phyloP scores from a whole-genome alignment of 2,797 vertebrate species.

The Clarias platycephalus region DNA sequence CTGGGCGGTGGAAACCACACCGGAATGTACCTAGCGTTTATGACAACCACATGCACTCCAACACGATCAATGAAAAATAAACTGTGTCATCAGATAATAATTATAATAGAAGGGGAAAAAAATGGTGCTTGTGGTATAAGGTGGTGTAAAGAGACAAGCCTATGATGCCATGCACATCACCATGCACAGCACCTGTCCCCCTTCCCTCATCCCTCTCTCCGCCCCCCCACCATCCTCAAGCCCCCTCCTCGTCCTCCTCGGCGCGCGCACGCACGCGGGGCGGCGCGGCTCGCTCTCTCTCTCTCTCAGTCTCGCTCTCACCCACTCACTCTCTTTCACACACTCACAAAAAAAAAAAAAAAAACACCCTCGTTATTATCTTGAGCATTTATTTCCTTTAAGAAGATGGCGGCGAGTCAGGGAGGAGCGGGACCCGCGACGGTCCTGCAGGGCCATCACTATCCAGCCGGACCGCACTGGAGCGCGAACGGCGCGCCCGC shows the following conservation, averaged over 20 bases:
- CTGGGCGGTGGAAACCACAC: background rate
- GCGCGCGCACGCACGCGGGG: constrained; percentile 45
- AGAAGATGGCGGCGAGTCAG: constrained; percentile 94
- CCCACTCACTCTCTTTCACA: too few relatives aligned
- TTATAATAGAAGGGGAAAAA: too few relatives aligned
- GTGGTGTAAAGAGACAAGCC: background rate
- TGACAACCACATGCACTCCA: background rate
- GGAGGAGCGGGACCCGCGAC: constrained; percentile 80
- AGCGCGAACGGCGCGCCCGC: constrained; percentile 65
- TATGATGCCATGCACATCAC: background rate
- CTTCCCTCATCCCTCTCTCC: constrained; percentile 23
- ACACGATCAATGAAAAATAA: background rate
- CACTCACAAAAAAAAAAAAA: constrained; percentile 1
- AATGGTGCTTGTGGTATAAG: background rate
- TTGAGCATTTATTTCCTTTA: constrained; percentile 69
- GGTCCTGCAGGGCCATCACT: constrained; percentile 75
- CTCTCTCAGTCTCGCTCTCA: too few relatives aligned
- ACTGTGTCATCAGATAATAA: background rate
- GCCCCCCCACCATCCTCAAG: constrained; percentile 51
- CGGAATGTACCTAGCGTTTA: background rate
- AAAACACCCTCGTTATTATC: constrained; percentile 72
- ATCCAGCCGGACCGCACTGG: constrained; percentile 83
- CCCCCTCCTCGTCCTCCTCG: constrained; percentile 58
- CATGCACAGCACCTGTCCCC: constrained; percentile 18
- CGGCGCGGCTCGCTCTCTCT: constrained; percentile 60